phyloP scores from a whole-genome alignment of 2,113 vertebrate genomes.

The Pyxicephalus adspersus region DNA sequence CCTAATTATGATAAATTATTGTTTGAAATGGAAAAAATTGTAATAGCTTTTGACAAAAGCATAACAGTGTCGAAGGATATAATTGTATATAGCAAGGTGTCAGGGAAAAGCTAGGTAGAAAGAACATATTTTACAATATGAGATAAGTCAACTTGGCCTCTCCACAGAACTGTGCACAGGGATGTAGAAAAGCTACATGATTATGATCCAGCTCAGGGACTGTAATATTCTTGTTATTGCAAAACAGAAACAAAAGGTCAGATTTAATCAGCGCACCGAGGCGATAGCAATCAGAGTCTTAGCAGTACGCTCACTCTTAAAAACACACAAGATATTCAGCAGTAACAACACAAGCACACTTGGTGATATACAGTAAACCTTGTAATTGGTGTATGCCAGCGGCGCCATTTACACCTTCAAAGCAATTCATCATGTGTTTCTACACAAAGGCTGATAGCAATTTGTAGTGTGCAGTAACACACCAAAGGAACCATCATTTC shows the following conservation, averaged over 20 bases:
- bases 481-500: too few relatives aligned
- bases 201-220: background rate
- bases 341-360: background rate
- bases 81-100: background rate
- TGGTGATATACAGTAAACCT: background rate
- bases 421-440: background rate
- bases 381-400: background rate
- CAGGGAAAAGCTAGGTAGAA: background rate
- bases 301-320: background rate
- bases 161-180: background rate
- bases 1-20: too few relatives aligned
- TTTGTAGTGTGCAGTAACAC: too few relatives aligned
- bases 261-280: constrained; percentile 31
- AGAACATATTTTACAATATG: background rate
- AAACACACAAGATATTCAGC: background rate
- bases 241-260: constrained; percentile 33
- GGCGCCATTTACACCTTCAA: background rate
- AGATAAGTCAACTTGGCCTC: background rate
- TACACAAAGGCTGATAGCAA: too few relatives aligned
- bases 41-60: background rate
- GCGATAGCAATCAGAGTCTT: constrained; percentile 4
- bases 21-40: background rate
- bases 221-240: constrained; percentile 30
- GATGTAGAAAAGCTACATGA: constrained; percentile 4
- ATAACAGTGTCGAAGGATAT: background rate